Percentiles rank a stretch among this genome's conserved stretches.
Conservation (phyloP, 2,113 vertebrate species). For the Calonectris borealis region DNA sequence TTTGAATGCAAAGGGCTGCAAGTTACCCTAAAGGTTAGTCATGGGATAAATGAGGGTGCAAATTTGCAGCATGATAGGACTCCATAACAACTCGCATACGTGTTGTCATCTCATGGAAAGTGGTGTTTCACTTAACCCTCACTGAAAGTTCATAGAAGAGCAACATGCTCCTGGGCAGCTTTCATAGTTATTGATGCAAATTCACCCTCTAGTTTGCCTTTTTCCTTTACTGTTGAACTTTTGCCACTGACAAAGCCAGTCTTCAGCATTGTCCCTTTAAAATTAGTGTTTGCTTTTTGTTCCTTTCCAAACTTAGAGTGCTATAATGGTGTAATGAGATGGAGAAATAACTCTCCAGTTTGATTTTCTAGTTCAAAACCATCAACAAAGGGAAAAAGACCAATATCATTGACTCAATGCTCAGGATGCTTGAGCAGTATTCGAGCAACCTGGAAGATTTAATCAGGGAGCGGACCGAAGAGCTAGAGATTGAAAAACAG, state of each 20-base stretch:
- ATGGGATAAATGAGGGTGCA: neutral
- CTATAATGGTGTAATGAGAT: neutral
- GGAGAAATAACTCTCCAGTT: neutral
- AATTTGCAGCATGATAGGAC: neutral
- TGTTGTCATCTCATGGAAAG: neutral
- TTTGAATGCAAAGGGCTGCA: neutral
- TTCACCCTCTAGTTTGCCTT: neutral
- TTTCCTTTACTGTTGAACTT: neutral
- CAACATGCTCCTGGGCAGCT: neutral
- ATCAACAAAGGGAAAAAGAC: constrained; percentile 95
- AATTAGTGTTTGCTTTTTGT: neutral
- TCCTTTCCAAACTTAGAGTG: neutral
- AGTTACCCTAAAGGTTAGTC: neutral
- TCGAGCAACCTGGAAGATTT: constrained; percentile 93
- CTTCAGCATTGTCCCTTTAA: neutral
- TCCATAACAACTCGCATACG: accelerated
- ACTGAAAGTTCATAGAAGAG: neutral
- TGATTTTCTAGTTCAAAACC: constrained; percentile 85
- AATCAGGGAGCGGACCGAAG: constrained; percentile 88
- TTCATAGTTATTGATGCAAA: neutral
- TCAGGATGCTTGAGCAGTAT: constrained; percentile 94
- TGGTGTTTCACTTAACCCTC: neutral
- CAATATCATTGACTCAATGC: constrained; percentile 94
- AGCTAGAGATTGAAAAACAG: constrained; percentile 93
- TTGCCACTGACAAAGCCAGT: neutral